Percentiles rank a stretch among this genome's conserved stretches.
Conservation (phyloP, 1,140 invertebrate species). For the Pogonus chalceus region DNA sequence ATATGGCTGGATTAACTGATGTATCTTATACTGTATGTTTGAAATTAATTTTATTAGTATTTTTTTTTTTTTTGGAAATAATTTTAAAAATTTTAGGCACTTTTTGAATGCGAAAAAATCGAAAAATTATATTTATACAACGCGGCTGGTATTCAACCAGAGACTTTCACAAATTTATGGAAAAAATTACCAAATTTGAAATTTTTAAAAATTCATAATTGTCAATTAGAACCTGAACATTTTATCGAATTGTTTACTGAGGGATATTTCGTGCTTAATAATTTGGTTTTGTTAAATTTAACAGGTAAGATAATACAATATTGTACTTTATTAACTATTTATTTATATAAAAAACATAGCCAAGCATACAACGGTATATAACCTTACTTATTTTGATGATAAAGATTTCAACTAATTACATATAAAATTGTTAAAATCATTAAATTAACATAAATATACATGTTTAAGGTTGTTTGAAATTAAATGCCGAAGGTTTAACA, state of each 20-base stretch:
- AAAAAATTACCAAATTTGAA: constrained; percentile 13
- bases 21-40: constrained; percentile 12
- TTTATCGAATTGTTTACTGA: constrained; percentile 13
- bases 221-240: constrained; percentile 13
- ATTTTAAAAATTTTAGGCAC: constrained; percentile 8
- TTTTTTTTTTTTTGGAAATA: background rate
- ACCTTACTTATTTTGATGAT: background rate
- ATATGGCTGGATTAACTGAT: constrained; percentile 13
- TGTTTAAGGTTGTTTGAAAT: constrained; percentile 12
- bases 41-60: constrained; percentile 7
- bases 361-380: background rate
- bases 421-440: background rate
- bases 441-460: background rate
- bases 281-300: constrained; percentile 17
- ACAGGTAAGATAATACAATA: constrained; percentile 8
- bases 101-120: constrained; percentile 15
- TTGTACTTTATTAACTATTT: background rate
- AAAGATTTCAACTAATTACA: background rate
- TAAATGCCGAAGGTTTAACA: background rate
- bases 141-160: constrained; percentile 14
- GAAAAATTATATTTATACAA: constrained; percentile 14
- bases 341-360: background rate
- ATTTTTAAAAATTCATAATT: constrained; percentile 14
- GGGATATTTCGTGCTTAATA: constrained; percentile 10
- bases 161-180: constrained; percentile 15